Percentiles rank a stretch among this genome's conserved stretches.
Conservation (phyloP, 2,888 invertebrate species). For the Linnaemya tessellans region DNA sequence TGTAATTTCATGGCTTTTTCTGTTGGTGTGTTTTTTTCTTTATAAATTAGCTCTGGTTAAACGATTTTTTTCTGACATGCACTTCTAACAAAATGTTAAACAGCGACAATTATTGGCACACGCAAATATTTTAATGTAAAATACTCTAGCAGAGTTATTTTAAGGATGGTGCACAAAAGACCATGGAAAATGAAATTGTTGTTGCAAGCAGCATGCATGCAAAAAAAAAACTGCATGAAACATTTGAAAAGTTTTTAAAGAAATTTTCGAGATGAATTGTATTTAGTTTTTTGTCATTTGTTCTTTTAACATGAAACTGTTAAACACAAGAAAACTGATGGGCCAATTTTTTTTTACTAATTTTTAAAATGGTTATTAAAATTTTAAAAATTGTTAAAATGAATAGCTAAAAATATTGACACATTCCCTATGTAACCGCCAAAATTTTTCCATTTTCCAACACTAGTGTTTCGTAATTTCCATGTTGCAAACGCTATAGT, state of each 20-base stretch:
- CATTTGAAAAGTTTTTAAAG: slow-evolving; percentile 21
- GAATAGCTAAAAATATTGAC: too few relatives aligned
- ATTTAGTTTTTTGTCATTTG: background rate
- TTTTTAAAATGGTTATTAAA: too few relatives aligned
- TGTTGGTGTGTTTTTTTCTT: background rate
- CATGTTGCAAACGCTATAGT: too few relatives aligned
- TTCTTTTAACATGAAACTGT: background rate
- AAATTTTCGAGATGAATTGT: slow-evolving; percentile 4
- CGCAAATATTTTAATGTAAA: slow-evolving; percentile 36
- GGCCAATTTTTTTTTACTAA: too few relatives aligned
- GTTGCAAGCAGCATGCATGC: slow-evolving; percentile 49
- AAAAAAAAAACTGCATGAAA: slow-evolving; percentile 19
- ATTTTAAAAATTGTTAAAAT: too few relatives aligned
- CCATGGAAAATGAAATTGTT: slow-evolving; percentile 23
- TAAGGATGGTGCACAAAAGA: background rate
- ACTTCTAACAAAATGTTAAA: slow-evolving; percentile 20
- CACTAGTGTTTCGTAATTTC: too few relatives aligned
- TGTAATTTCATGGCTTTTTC: slow-evolving; percentile 15
- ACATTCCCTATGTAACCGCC: too few relatives aligned
- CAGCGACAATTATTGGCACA: slow-evolving; percentile 52
- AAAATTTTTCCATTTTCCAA: too few relatives aligned
- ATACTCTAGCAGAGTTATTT: background rate
- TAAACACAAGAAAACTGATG: background rate
- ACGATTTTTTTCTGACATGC: slow-evolving; percentile 31
- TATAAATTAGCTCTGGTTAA: slow-evolving; percentile 47